Conservation (phyloP, 1,140 invertebrate genomes). For the Calycopis cecrops region DNA sequence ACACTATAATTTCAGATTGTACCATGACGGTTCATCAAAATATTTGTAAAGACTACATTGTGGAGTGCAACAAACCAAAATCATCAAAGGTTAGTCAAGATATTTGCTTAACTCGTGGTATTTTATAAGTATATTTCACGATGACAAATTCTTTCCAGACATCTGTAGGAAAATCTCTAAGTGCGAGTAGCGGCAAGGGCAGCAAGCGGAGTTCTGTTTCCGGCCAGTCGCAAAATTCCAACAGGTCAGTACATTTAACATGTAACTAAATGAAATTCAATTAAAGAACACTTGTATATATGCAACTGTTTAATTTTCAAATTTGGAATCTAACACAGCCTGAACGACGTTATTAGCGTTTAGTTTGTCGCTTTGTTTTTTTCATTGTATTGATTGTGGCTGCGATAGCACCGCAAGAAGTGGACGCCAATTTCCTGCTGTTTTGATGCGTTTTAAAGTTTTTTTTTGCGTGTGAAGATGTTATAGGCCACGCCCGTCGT, state of each 20-base stretch:
- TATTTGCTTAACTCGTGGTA: background rate
- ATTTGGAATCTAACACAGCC: constrained; percentile 15
- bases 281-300: constrained; percentile 17
- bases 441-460: constrained; percentile 30
- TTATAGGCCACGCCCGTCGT: constrained; percentile 14
- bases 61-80: constrained; percentile 85
- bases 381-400: constrained; percentile 46
- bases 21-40: constrained; percentile 89
- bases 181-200: constrained; percentile 58
- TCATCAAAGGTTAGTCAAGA: constrained; percentile 76
- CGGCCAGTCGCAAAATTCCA: constrained; percentile 59
- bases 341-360: constrained; percentile 12
- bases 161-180: constrained; percentile 65
- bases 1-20: constrained; percentile 80
- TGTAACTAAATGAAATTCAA: background rate
- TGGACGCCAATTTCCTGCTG: constrained; percentile 26
- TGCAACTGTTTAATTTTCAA: constrained; percentile 13
- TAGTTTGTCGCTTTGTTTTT: constrained; percentile 61
- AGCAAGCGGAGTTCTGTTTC: constrained; percentile 67
- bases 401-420: constrained; percentile 16
- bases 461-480: constrained; percentile 33
- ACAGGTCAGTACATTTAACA: constrained; percentile 47
- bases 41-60: constrained; percentile 89
- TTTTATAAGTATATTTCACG: background rate
- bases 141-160: constrained; percentile 40